These are phyloP conservation scores for Mystacornis crossleyi DNA, from an alignment of 2,113 vertebrate species.

Conservation along the genomic window DNA sequence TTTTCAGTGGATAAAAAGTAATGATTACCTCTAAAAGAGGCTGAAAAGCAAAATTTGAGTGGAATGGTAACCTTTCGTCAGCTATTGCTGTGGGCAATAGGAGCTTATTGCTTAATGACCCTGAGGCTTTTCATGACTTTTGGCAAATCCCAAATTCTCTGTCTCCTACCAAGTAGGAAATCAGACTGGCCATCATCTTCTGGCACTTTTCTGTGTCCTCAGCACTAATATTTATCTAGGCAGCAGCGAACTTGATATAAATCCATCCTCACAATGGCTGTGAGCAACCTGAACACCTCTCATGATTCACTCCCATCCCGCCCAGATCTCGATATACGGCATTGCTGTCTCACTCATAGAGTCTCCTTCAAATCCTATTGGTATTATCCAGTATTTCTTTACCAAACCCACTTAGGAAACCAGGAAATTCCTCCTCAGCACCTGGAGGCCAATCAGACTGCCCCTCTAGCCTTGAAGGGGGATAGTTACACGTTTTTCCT, in stretches of 20 bases:
- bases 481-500: background rate
- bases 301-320: background rate
- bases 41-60: background rate
- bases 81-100: background rate
- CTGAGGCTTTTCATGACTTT: background rate
- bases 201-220: background rate
- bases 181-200: background rate
- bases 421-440: background rate
- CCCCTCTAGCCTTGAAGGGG: background rate
- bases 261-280: background rate
- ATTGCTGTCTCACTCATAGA: rapidly evolving
- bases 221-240: background rate
- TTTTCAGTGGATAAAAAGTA: background rate
- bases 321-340: background rate
- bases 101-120: background rate
- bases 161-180: background rate
- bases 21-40: background rate
- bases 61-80: background rate
- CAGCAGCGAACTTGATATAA: background rate
- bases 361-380: background rate
- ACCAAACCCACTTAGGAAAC: background rate
- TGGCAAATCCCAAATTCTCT: background rate
- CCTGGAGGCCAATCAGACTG: background rate
- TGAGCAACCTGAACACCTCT: background rate
- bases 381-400: background rate